These are phyloP conservation scores for Teleopsis dalmanni DNA, from an alignment of 1,140 invertebrate genomes.

Conservation along the genomic window DNA sequence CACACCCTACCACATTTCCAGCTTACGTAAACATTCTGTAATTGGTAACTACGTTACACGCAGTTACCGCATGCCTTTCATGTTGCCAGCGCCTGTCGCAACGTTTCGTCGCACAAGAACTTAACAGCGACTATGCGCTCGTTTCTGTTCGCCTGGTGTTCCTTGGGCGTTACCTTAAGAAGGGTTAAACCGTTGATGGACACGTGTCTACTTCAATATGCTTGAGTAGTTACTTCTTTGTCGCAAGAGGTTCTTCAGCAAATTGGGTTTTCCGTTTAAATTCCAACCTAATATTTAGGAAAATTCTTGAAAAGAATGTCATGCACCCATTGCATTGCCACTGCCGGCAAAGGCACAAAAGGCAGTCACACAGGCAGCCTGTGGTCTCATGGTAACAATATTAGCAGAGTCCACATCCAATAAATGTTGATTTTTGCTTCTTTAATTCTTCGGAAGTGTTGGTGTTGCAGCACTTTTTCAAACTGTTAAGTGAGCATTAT, in stretches of 20 bases:
- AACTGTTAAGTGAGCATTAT: not conserved
- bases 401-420: not conserved
- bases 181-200: conserved; percentile 45
- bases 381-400: not conserved
- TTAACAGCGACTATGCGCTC: not conserved
- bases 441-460: not conserved
- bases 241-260: not conserved
- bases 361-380: no score
- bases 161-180: conserved; percentile 46
- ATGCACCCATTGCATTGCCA: no score
- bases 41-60: no score
- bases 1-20: no score
- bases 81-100: not conserved
- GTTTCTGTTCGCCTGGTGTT: conserved; percentile 32
- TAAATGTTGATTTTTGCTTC: not conserved
- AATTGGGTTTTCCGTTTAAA: not conserved
- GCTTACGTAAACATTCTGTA: no score
- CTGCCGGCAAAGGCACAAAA: no score
- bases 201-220: conserved; percentile 35
- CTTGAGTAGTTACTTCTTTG: not conserved
- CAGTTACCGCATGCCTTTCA: not conserved
- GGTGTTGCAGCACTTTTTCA: not conserved
- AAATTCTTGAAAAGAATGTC: not conserved
- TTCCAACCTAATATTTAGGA: not conserved
- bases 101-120: not conserved